A percentile compares a stretch with the other conserved stretches of the same genome.
These are phyloP conservation scores for Gymnoscopelus microlampas DNA, from an alignment of 2,797 vertebrate species.

Conservation along the genomic window DNA sequence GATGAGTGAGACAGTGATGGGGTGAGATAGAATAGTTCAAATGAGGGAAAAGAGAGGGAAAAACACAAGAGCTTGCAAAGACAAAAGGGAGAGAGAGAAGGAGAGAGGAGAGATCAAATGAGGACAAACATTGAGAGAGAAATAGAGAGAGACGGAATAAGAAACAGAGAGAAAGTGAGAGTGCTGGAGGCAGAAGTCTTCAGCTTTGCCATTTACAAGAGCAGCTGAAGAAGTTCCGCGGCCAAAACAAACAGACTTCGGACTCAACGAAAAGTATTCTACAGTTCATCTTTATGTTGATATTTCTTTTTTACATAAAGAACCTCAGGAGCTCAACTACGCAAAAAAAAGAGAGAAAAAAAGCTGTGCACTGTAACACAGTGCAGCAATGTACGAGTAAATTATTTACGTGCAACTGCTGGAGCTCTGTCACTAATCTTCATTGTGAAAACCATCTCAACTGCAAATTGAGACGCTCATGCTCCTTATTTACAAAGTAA, in stretches of 20 bases:
- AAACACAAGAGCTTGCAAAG: background rate
- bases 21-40: background rate
- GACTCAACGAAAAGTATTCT: no score
- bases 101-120: conserved; percentile 10
- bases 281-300: background rate
- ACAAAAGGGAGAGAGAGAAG: background rate
- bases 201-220: no score
- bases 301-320: background rate
- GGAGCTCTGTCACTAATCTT: no score
- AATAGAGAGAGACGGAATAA: background rate
- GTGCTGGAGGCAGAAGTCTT: no score
- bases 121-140: conserved; percentile 11
- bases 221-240: no score
- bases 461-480: no score
- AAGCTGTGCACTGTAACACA: no score
- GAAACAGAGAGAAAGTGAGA: background rate
- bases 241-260: no score
- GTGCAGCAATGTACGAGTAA: no score
- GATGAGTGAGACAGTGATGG: background rate
- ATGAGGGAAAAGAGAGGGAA: background rate
- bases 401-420: no score
- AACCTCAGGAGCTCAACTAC: background rate
- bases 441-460: no score
- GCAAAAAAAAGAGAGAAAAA: background rate
- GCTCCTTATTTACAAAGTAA: no score